These are phyloP conservation scores for Myodes glareolus DNA, from an alignment of 2,113 vertebrate genomes.

Conservation along the genomic window DNA sequence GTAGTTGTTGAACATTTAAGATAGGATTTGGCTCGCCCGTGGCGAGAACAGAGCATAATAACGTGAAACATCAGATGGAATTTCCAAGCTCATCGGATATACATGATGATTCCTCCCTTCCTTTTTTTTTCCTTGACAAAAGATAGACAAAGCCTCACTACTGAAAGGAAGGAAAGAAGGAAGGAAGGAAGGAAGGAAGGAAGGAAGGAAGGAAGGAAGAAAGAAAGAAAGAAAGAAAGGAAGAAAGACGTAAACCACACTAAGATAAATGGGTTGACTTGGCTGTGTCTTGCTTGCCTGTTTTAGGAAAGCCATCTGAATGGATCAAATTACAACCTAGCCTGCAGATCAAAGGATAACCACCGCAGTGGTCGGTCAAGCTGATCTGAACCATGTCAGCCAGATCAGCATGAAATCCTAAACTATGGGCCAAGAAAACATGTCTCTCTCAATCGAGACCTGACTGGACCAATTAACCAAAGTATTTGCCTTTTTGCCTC, in stretches of 20 bases:
- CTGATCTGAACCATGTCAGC: conserved; percentile 84
- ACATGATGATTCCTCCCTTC: conserved; percentile 84
- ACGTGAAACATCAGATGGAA: conserved; percentile 87
- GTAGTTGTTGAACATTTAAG: conserved; percentile 87
- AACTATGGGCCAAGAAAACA: conserved; percentile 76
- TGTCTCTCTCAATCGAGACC: conserved; percentile 56
- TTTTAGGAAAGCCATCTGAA: conserved; percentile 85
- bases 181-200: not conserved
- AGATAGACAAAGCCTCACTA: conserved; percentile 81
- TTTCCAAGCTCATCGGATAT: conserved; percentile 88
- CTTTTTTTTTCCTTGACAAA: conserved; percentile 85
- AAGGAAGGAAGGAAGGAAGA: conserved; percentile 45
- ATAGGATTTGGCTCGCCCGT: conserved; percentile 83
- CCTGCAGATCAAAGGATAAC: conserved; percentile 84
- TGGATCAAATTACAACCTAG: conserved; percentile 85
- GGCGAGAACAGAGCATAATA: conserved; percentile 83
- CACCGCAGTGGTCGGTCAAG: conserved; percentile 80
- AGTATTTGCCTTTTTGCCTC: conserved; percentile 69
- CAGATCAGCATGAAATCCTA: conserved; percentile 84
- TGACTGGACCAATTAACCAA: conserved; percentile 77
- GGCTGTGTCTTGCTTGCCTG: conserved; percentile 85
- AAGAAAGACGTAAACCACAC: conserved; percentile 42
- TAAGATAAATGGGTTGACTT: conserved; percentile 89
- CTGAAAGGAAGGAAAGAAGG: conserved; percentile 61
- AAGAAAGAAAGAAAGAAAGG: not conserved